A percentile compares a stretch with the other conserved stretches of the same genome.
Evolutionary conservation across 2,113 vertebrate genomes (phyloP).

Genomic region (Phaethornis superciliosus): DNA sequence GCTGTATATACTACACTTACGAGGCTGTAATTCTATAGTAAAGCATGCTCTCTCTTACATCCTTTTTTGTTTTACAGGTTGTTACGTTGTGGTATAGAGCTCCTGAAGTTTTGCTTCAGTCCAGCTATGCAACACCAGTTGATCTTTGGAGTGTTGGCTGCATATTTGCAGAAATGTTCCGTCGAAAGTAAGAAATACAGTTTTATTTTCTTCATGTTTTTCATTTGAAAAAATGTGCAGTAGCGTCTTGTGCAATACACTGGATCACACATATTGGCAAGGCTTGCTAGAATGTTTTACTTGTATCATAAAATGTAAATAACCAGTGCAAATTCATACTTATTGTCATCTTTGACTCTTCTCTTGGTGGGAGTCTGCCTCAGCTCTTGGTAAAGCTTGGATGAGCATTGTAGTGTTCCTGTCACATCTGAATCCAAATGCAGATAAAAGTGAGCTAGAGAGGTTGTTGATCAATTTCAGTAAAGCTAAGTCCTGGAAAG

Average conservation of each 20-base stretch:
- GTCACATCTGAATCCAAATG: not conserved
- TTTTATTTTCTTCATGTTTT: slow-evolving; percentile 30
- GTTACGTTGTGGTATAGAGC: slow-evolving; percentile 98
- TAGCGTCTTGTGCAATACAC: not conserved
- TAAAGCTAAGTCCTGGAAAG: not conserved
- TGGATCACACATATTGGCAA: not conserved
- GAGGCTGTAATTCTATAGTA: not conserved
- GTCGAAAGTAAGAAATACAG: slow-evolving; percentile 87
- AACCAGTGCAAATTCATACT: not conserved
- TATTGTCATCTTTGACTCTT: not conserved
- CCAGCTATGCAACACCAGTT: slow-evolving; percentile 96
- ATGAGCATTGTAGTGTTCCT: not conserved
- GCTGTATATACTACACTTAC: not conserved
- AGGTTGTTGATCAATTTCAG: not conserved
- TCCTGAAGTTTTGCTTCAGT: slow-evolving; percentile 96
- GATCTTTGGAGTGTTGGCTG: slow-evolving; percentile 98
- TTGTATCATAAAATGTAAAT: not conserved
- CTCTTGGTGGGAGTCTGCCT: not conserved
- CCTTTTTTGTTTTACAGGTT: slow-evolving; percentile 81
- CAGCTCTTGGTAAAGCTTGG: not conserved
- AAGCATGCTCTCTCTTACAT: not conserved
- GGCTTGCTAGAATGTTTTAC: not conserved
- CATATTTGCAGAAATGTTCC: slow-evolving; percentile 99
- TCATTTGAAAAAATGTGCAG: not conserved
- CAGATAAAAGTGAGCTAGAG: not conserved